phyloP scores from a whole-genome alignment of 2,797 vertebrate species.

The Calcarius lapponicus region DNA sequence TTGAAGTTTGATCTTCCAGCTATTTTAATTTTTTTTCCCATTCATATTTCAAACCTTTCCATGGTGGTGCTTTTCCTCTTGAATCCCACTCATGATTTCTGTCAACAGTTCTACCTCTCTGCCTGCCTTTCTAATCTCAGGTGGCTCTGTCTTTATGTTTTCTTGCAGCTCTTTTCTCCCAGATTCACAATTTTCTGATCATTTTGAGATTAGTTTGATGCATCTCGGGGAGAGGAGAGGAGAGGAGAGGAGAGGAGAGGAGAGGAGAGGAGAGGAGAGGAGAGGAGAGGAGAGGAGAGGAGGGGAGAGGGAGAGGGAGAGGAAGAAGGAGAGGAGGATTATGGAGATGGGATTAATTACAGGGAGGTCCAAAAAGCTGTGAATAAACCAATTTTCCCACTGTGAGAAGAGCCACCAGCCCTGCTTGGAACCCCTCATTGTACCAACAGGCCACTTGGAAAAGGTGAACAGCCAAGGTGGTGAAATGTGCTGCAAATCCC shows the following conservation, averaged over 20 bases:
- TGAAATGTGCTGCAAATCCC: neutral
- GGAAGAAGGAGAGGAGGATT: neutral
- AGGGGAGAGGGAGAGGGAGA: neutral
- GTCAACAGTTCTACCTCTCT: neutral
- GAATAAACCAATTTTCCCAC: neutral
- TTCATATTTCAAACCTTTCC: neutral
- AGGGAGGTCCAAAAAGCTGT: neutral
- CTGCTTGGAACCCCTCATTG: neutral
- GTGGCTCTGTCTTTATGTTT: neutral
- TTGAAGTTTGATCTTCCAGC: neutral
- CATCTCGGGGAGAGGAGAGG: neutral
- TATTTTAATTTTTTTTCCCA: neutral
- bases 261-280: neutral
- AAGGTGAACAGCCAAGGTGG: neutral
- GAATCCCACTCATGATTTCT: neutral
- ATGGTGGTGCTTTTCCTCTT: neutral
- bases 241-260: neutral
- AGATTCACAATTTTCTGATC: neutral
- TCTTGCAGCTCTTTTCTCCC: neutral
- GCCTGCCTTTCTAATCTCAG: neutral
- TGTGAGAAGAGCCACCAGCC: neutral
- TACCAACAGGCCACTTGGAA: neutral
- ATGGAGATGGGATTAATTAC: neutral
- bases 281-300: neutral
- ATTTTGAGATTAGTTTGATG: neutral